A percentile compares a stretch with the other conserved stretches of the same genome.
phyloP scores from a whole-genome alignment of 35 echinoderm and acorn worm species.

The Apostichopus parvimensis region DNA sequence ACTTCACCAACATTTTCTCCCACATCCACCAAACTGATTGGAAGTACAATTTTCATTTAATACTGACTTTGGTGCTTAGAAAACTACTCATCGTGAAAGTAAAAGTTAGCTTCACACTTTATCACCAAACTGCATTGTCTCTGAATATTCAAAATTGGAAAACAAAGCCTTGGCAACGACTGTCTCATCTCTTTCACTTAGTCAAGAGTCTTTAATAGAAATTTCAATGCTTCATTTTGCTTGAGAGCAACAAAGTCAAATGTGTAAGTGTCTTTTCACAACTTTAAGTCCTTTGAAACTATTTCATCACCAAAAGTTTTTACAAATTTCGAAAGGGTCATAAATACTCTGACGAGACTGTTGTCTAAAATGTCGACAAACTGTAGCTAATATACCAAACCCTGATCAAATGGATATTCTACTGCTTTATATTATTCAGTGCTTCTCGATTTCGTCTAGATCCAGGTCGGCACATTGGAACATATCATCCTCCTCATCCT shows the following conservation, averaged over 20 bases:
- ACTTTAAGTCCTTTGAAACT: not conserved
- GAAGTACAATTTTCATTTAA: slow-evolving; percentile 32
- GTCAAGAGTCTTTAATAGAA: not conserved
- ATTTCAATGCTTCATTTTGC: not conserved
- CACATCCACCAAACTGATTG: not conserved
- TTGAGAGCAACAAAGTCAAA: not conserved
- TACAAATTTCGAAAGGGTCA: not conserved
- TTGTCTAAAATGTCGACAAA: not conserved
- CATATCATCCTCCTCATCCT: slow-evolving; percentile 42
- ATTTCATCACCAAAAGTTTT: not conserved
- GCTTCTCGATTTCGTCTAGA: slow-evolving; percentile 87
- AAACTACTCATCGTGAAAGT: slow-evolving; percentile 3
- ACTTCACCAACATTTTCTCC: not conserved
- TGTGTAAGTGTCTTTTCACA: not conserved
- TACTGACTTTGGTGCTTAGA: slow-evolving; percentile 20
- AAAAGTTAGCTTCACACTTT: not conserved
- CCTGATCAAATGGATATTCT: not conserved
- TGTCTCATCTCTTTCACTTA: not conserved
- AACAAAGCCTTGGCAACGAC: not conserved
- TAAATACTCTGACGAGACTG: not conserved
- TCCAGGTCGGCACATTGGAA: slow-evolving; percentile 78
- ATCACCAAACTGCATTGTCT: not conserved
- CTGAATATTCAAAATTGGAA: not conserved
- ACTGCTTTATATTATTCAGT: slow-evolving; percentile 25
- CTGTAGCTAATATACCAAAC: not conserved